phyloP scores from a whole-genome alignment of 2,888 invertebrate genomes.

The Hymenopus coronatus region DNA sequence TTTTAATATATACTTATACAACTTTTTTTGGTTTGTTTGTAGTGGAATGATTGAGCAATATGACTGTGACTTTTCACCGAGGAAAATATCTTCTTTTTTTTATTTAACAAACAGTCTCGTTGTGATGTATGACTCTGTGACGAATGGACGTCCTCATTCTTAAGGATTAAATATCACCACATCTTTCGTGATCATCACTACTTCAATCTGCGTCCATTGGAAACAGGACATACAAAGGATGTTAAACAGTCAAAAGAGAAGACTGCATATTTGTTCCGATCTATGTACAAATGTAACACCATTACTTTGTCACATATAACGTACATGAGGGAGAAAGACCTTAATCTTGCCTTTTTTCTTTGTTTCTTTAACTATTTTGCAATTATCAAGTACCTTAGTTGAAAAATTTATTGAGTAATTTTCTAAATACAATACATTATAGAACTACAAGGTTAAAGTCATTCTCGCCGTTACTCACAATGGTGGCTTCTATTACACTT shows the following conservation, averaged over 20 bases:
- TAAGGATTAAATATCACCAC: background rate
- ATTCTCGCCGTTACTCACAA: background rate
- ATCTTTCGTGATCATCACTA: too few relatives aligned
- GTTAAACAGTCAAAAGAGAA: slow-evolving; percentile 6
- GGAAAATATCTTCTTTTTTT: slow-evolving; percentile 19
- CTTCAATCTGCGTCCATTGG: background rate
- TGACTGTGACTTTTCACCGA: slow-evolving; percentile 29
- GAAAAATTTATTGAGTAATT: background rate
- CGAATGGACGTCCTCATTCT: background rate
- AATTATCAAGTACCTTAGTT: background rate
- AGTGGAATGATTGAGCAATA: slow-evolving; percentile 31
- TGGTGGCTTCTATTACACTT: background rate
- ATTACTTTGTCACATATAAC: slow-evolving; percentile 9
- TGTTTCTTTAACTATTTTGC: background rate
- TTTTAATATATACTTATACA: slow-evolving; percentile 17
- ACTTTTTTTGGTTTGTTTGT: slow-evolving; percentile 13
- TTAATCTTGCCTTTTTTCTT: background rate
- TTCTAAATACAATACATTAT: background rate
- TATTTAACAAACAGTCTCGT: slow-evolving; percentile 17
- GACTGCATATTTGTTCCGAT: background rate
- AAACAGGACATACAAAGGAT: background rate
- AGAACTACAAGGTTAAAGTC: slow-evolving; percentile 4
- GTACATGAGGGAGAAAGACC: slow-evolving; percentile 2
- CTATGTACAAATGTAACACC: slow-evolving; percentile 13
- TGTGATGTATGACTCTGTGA: background rate